These are phyloP conservation scores for Ostrea edulis DNA, from an alignment of 1,140 invertebrate genomes.

Conservation along the genomic window DNA sequence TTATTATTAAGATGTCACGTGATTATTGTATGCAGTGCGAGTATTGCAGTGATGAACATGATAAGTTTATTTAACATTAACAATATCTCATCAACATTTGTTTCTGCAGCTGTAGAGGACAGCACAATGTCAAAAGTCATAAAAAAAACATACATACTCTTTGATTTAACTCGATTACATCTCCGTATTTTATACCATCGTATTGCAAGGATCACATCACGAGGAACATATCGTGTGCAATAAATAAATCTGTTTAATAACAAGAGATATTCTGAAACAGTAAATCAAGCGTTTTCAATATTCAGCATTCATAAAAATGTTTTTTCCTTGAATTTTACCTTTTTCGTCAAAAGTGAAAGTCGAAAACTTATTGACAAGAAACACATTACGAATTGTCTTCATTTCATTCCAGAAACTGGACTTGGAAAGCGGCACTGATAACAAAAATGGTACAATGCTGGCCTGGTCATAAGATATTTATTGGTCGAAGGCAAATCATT, in stretches of 20 bases:
- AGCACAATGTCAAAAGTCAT: not conserved
- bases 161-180: conserved; percentile 1
- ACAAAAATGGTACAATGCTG: no score
- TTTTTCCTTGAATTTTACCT: no score
- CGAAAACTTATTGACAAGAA: no score
- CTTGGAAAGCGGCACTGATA: no score
- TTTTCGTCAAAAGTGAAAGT: no score
- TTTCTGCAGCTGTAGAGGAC: not conserved
- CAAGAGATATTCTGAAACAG: not conserved
- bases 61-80: conserved; percentile 15
- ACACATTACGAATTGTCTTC: no score
- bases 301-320: no score
- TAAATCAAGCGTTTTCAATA: not conserved
- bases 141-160: not conserved
- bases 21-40: not conserved
- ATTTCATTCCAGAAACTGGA: no score
- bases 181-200: not conserved
- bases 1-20: not conserved
- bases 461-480: no score
- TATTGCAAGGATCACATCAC: not conserved
- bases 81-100: not conserved
- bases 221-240: not conserved
- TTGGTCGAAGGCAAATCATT: no score
- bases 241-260: not conserved
- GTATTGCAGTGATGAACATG: not conserved